These are phyloP conservation scores for Brienomyrus longianalis DNA, from an alignment of 2,113 vertebrate species.

Conservation along the genomic window DNA sequence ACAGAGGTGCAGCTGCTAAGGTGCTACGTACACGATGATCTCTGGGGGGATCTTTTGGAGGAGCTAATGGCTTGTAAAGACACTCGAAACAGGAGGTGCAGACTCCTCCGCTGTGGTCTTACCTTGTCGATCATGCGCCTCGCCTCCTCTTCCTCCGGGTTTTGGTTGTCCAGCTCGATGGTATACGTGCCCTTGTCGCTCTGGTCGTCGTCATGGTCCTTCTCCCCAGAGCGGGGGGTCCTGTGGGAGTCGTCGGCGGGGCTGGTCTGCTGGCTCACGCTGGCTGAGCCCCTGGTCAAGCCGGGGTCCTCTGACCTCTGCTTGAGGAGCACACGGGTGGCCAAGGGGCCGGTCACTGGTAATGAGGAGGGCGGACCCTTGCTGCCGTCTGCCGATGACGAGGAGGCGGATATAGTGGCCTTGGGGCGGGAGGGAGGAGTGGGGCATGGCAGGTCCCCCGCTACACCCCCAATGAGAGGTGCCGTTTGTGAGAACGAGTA, in stretches of 20 bases:
- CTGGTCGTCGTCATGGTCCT: conserved; percentile 80
- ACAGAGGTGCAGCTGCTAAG: not conserved
- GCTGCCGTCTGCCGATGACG: conserved; percentile 54
- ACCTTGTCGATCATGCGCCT: conserved; percentile 97
- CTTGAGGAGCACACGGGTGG: conserved; percentile 77
- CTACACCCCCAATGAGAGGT: conserved; percentile 48
- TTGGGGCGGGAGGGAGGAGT: conserved; percentile 70
- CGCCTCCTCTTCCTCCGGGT: conserved; percentile 86
- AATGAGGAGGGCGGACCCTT: conserved; percentile 68
- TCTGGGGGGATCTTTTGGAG: not conserved
- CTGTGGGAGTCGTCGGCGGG: conserved; percentile 66
- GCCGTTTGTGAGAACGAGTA: conserved; percentile 86
- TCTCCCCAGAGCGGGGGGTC: conserved; percentile 54
- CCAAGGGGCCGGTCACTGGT: conserved; percentile 62
- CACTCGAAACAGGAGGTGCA: not conserved
- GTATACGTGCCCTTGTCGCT: conserved; percentile 95
- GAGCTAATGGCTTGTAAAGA: not conserved
- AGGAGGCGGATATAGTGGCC: conserved; percentile 34
- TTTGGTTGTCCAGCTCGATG: conserved; percentile 89
- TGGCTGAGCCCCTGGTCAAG: conserved; percentile 76
- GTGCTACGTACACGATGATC: not conserved
- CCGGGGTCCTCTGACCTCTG: conserved; percentile 85
- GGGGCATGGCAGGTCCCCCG: conserved; percentile 71
- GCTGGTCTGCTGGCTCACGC: conserved; percentile 75
- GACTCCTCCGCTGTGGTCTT: conserved; percentile 25